Base-by-base conservation (phyloP, 1,140 invertebrate species). In the Neodiprion pinetum region DNA sequence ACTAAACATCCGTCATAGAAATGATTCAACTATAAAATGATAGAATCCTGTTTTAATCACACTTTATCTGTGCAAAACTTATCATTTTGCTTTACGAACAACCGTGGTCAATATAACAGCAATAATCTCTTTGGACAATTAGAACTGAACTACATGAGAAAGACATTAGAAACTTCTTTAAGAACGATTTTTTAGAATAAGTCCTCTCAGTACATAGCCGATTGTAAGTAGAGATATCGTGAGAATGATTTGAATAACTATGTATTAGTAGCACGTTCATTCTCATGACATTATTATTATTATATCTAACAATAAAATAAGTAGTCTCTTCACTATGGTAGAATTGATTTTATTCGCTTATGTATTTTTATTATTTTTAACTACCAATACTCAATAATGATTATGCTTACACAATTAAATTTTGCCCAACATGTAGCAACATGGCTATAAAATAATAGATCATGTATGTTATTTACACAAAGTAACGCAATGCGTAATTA, bases 291-390 rank as follows among this genome's bases (percentile, higher is more conserved):
- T 68, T 68, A 68, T 28, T 23, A 68, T 14, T 21, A 23, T 21
- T 14, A 12, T 21, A 11, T 23, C 40, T 14, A 21, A 68, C 67
- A 23, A 68, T 68, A 68, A 68, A 21, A 11, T 23, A 14, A 4
- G 67, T 23, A 11, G 67, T 74, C 61, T 72, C 72, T 40, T 72
- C 23, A 14, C 48, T 67, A 74, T 72, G 48, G 76, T 75, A 78
- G 73, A 75, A 78, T 77, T 48, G 67, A 61, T 81, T 80, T 81
- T 81, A 81, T 81, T 81, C 76, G 79, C 81, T 77, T 75, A 77
- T 75, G 74, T 68, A 81, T 40, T 40, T 40, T 80, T 76, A 80
- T 67, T 71, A 48, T 77, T 53, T 70, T 78, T 75, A 79, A 77
- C 80, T 77, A 71, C 74, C 74, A 78, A 76, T 78, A 74, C 78